Conservation (phyloP, 2,797 vertebrate species). For the Alauda arvensis region DNA sequence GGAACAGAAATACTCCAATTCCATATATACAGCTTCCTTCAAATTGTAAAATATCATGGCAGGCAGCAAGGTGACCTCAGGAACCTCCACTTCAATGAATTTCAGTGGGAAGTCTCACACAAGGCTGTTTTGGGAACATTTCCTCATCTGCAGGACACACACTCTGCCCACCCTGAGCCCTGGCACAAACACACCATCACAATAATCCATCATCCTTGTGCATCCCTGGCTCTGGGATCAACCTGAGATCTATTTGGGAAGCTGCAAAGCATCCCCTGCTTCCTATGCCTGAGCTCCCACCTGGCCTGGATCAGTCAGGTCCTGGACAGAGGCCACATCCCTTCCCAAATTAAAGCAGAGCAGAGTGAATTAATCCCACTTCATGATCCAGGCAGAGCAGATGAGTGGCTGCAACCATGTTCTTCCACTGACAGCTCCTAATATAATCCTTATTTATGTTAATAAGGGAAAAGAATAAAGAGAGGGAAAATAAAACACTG, state of each 20-base stretch:
- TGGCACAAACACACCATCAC: not conserved
- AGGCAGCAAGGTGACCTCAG: not conserved
- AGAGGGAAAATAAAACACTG: not conserved
- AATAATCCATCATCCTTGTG: rapidly evolving
- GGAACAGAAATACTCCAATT: not conserved
- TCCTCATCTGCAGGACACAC: not conserved
- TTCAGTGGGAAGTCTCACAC: not conserved
- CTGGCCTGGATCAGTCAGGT: not conserved
- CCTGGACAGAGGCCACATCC: not conserved
- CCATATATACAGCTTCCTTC: not conserved
- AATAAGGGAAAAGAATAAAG: not conserved
- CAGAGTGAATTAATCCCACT: not conserved
- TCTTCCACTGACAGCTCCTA: not conserved
- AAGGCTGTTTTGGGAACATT: not conserved
- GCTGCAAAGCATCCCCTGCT: not conserved
- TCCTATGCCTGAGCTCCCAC: not conserved
- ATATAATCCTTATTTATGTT: not conserved
- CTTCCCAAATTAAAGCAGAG: not conserved
- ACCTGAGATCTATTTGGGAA: not conserved
- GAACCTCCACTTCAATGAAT: not conserved
- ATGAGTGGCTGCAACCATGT: not conserved
- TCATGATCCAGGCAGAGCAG: not conserved
- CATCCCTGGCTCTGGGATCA: not conserved
- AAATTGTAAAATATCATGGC: not conserved
- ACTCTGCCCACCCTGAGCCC: not conserved